Evolutionary conservation across 2,797 vertebrate species (phyloP), one percentile per base, ranked within the genome.

Genomic region (Chelonia mydas): DNA sequence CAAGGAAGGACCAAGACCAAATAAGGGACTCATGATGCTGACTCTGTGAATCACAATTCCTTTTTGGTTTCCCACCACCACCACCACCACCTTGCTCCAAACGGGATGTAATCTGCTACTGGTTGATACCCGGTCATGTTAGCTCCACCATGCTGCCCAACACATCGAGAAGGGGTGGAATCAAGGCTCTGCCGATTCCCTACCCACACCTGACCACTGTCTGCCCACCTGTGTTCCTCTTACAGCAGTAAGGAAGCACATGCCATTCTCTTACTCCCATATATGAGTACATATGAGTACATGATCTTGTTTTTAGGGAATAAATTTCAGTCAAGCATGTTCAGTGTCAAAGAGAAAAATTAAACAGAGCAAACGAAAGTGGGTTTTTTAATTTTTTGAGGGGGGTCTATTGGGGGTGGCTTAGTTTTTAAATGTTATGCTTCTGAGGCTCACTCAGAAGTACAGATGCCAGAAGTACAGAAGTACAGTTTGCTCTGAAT

Each of bases 51-150:
- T 45, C 25, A 51, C 65, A 79, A 88, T 79, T 92, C 74, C 54
- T 91, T 94, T 95, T 84, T 96, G 84, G 54, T 81, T 97, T 11
- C 72, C 83, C 95, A 19, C 53, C 53, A 41, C 83, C 95, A 25
- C 21, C 54, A 25, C 54, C 54, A 10, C 54, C 23, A 25, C 87
- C 45, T 78, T 74, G 81, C 54, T 97, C 95, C 83, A 96, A 86
- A 90, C 88, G 84, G 95, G 92, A 96, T 93, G 94, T 96, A 94
- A 74, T 68, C 74, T 0, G 0, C 89, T 89, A 88, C 90, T 88
- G 83, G 9, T 65, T 68, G 76, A 7, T 88, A 94, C 83, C 89
- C 61, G 61, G 27, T 53, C 83, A 83, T 84, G 45, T 87, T 93
- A 96, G 92, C 91, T 81, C 33, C 81, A 37, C 53, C 61, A 8